Evolutionary conservation across 1,140 invertebrate species (phyloP), one percentile per base, ranked within the genome.

Genomic region (Diachasmimorpha longicaudata): DNA sequence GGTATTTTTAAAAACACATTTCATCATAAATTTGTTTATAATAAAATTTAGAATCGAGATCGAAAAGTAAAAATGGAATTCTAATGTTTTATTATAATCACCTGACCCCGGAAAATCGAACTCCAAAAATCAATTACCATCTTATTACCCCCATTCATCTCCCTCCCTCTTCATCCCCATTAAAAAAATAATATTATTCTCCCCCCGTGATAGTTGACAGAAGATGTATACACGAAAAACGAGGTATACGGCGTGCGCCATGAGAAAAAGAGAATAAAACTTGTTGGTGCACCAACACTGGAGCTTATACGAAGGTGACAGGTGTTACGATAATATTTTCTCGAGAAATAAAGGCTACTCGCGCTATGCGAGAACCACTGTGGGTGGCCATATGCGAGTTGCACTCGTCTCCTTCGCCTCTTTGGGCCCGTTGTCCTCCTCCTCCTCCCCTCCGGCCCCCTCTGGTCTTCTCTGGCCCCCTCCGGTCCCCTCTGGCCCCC

Each of bases 281-380:
- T 72, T 72, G 75, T 79, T 77, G 72, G 75, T 79, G 55, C 63
- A 78, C 74, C 55, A 76, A 74, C 72, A 79, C 75, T 76, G 74
- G 58, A 46, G 75, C 76, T 70, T 55, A 21, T 66, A 31, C 66
- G 66, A 67, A 77, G 70, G 72, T 74, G 78, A 79, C 76, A 76
- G 79, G 79, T 79, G 79, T 79, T 79, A 78, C 74, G 76, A 79
- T 79, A 79, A 79, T 79, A 79, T 79, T 79, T 79, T 79, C 79
- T 79, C 69, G 72, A 76, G 79, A 79, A 79, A 79, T 79, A 79
- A 76, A 77, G 69, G 76, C 76, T 79, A 78, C 76, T 74, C 36
- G 25, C 71, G 72, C 66, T 66, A 74, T 71, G 44, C 67, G 67
- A 68, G 48, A 69, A 70, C 76, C 77, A 68, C 75, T 58, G 78